phyloP scores from a whole-genome alignment of 1,140 invertebrate species.

The Bicyclus anynana region DNA sequence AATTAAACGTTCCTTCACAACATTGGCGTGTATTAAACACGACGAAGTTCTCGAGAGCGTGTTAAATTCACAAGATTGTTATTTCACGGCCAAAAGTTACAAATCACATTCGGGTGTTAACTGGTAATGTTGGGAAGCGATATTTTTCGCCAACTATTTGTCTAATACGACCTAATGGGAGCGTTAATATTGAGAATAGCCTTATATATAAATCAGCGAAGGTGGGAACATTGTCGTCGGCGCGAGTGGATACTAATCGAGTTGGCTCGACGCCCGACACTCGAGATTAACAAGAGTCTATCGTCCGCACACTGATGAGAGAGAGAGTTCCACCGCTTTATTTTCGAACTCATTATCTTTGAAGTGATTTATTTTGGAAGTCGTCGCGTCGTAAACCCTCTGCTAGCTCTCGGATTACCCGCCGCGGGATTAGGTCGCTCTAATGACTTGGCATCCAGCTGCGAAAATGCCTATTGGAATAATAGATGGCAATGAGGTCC shows the following conservation, averaged over 20 bases:
- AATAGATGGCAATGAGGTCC: constrained; percentile 13
- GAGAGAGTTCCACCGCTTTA: constrained; percentile 65
- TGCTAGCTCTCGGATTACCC: constrained; percentile 14
- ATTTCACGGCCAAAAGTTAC: constrained; percentile 46
- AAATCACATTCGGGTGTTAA: constrained; percentile 38
- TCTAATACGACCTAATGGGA: constrained; percentile 6
- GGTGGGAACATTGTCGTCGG: constrained; percentile 44
- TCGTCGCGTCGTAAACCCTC: constrained; percentile 33
- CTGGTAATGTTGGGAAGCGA: constrained; percentile 31
- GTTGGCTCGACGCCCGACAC: constrained; percentile 52
- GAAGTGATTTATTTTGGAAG: constrained; percentile 70
- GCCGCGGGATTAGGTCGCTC: constrained; percentile 19
- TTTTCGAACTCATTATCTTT: constrained; percentile 73
- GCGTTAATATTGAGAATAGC: constrained; percentile 13
- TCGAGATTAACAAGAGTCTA: constrained; percentile 50
- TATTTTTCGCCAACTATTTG: constrained; percentile 21
- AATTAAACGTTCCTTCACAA: constrained; percentile 2
- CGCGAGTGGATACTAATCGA: constrained; percentile 50
- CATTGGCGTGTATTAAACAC: constrained; percentile 35
- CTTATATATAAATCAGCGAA: constrained; percentile 28
- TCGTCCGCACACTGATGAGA: constrained; percentile 55
- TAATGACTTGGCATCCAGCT: constrained; percentile 21
- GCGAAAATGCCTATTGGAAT: constrained; percentile 17
- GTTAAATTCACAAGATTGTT: constrained; percentile 53
- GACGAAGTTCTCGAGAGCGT: constrained; percentile 33